Evolutionary conservation across 2,888 invertebrate species (phyloP), one percentile per base, ranked within the genome.

Genomic region (Ptycholaimellus sp.): DNA sequence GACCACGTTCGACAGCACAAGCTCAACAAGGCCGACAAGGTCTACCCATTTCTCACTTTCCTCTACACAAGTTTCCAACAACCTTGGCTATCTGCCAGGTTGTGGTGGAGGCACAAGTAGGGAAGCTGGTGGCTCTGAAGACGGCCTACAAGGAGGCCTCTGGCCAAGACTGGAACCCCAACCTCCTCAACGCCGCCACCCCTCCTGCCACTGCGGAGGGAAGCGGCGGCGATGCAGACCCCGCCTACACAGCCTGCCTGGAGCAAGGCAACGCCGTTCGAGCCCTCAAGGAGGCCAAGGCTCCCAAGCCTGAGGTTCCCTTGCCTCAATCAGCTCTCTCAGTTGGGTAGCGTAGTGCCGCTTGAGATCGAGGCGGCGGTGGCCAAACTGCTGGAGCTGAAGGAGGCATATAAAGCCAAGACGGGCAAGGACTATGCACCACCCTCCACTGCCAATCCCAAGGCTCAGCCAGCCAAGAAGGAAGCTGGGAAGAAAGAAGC

Each of bases 381-480:
- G 1, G 64, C 70, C 47, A 48, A 48, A 20, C 58, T 82, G 2
- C 56, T 79, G 18, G 65, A 66, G 9, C 58, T 81, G 1, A 83
- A 83, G 60, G 63, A 68, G 0, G 70, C 76, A 42, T 82, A 72
- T 59, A 82, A 81, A 58, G 61, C 66, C 9, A 53, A 65, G 29
- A 72, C 72, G 3, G 75, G 73, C 0, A 49, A 63, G 48, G 73
- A 74, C 39, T 70, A 72, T n/a, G 68, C 66, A 45, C 68, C 66
- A 3, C 20, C 46, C 13, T 45, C n/a, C 2, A 5, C 3, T 25
- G 13, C 9, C 27, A 37, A 37, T 19, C 11, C 34, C 23, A 34
- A 34, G 16, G 37, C 22, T 14, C 5, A 13, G 19, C 20, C 3
- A 13, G 38, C 20, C 20, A 44, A 51, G 22, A 55, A 58, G 45